These are phyloP conservation scores for Oreortyx pictus DNA, from an alignment of 2,797 vertebrate genomes.

Conservation along the genomic window DNA sequence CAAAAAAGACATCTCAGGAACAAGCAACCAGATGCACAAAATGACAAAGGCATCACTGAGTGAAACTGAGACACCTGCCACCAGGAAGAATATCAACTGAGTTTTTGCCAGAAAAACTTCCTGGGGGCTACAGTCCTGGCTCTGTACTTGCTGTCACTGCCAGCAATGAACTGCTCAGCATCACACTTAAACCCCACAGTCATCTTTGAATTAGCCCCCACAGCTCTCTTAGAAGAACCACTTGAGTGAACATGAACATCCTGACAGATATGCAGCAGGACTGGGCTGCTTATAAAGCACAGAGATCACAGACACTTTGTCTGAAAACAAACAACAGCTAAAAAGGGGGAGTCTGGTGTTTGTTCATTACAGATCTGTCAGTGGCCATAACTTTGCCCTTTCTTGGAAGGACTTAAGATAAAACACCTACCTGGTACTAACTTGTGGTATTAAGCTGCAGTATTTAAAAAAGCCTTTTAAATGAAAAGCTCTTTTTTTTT, in stretches of 20 bases:
- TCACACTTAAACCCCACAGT: background rate
- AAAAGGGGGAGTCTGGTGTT: background rate
- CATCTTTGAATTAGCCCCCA: background rate
- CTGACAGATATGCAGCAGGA: background rate
- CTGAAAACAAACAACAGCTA: background rate
- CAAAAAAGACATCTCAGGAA: background rate
- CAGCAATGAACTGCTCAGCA: background rate
- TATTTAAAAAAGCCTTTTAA: conserved; percentile 59
- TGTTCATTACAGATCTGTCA: background rate
- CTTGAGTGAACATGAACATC: background rate
- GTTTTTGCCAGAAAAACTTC: background rate
- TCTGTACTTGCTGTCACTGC: background rate
- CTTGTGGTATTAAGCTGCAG: conserved; percentile 17
- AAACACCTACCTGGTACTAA: conserved; percentile 50
- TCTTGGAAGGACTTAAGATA: conserved; percentile 5
- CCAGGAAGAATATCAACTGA: background rate
- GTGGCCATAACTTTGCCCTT: background rate
- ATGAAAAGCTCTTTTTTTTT: conserved; percentile 59
- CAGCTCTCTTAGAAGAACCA: background rate
- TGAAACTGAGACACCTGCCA: background rate
- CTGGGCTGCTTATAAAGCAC: background rate
- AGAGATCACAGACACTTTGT: background rate
- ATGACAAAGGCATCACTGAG: background rate
- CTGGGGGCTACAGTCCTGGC: background rate
- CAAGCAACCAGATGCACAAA: background rate